Conservation (phyloP, 2,113 vertebrate genomes). For the Dolichotis patagonum region DNA sequence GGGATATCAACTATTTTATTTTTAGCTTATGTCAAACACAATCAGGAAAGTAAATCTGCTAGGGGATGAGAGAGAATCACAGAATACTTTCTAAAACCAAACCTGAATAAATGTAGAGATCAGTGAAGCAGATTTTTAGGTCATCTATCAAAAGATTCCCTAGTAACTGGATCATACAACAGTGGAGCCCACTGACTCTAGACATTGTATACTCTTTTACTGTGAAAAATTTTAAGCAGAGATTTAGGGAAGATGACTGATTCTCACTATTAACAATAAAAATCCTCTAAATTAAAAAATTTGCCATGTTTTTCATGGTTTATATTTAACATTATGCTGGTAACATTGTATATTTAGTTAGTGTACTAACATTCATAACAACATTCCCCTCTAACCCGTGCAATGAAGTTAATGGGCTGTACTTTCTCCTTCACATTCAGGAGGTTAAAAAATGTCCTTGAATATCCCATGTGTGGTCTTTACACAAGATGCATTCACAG, state of each 20-base stretch:
- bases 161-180: background rate
- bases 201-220: background rate
- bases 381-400: background rate
- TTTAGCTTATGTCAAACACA: conserved; percentile 9
- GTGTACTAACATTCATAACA: background rate
- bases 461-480: background rate
- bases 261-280: background rate
- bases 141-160: background rate
- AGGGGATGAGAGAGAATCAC: background rate
- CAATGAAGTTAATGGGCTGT: background rate
- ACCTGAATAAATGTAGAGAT: background rate
- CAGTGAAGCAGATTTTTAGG: background rate
- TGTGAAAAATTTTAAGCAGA: background rate
- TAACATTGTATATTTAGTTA: background rate
- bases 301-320: background rate
- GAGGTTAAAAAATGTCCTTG: too few species aligned
- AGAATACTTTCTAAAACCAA: background rate
- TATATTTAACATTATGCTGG: background rate
- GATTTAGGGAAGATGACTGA: background rate
- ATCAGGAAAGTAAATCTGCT: background rate
- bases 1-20: conserved; percentile 24
- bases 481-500: background rate
- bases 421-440: background rate
- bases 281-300: background rate
- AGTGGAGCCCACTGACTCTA: background rate